Evolutionary conservation across 1,140 invertebrate species (phyloP).

Genomic region (Heliconius eleuchia): DNA sequence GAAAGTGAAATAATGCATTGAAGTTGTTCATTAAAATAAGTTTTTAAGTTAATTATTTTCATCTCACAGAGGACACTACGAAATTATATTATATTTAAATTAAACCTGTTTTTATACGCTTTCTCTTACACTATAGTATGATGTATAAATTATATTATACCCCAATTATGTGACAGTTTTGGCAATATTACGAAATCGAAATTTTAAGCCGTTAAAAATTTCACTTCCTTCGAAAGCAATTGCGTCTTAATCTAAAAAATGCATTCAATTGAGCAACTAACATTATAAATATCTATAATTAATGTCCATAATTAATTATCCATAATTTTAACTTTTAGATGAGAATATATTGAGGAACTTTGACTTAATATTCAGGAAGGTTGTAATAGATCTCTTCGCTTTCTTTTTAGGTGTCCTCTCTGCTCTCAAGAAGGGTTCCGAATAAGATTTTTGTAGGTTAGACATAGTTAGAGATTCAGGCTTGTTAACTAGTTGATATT

Average conservation of each 20-base stretch:
- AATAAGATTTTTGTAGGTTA: constrained; percentile 61
- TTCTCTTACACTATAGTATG: constrained; percentile 17
- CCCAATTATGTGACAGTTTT: not conserved
- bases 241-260: constrained; percentile 53
- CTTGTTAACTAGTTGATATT: constrained; percentile 66
- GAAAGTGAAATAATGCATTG: too few species aligned
- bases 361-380: constrained; percentile 71
- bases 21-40: too few species aligned
- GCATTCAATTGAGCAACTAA: constrained; percentile 76
- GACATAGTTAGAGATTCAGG: constrained; percentile 37
- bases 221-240: constrained; percentile 17
- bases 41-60: not conserved
- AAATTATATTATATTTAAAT: not conserved
- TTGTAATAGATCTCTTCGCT: constrained; percentile 73
- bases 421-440: constrained; percentile 66
- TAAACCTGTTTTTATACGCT: constrained; percentile 12
- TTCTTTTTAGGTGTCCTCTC: constrained; percentile 71
- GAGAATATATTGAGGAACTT: constrained; percentile 75
- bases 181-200: constrained; percentile 5
- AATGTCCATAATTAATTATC: not conserved
- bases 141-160: not conserved
- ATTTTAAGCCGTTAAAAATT: not conserved
- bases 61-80: not conserved
- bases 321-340: constrained; percentile 63
- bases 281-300: constrained; percentile 38